These are phyloP conservation scores for Megaustenia siamemsis DNA, from an alignment of 2,888 invertebrate species.

Conservation along the genomic window DNA sequence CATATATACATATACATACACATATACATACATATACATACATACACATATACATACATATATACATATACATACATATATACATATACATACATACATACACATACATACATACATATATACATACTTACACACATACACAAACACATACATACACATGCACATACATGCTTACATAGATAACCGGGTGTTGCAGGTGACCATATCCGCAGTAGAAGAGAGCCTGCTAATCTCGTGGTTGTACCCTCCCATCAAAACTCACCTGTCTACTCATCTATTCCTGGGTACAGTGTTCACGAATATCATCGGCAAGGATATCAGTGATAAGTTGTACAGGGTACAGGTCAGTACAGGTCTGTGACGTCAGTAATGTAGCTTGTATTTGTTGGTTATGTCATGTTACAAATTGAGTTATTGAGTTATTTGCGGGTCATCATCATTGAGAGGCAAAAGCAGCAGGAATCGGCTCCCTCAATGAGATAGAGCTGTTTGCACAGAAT, in stretches of 20 bases:
- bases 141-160: not conserved
- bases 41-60: not conserved
- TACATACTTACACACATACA: not conserved
- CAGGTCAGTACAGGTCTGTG: conserved; percentile 30
- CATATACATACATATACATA: conserved; percentile 1
- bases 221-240: conserved; percentile 90
- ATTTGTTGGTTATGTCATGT: too few species aligned
- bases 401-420: too few species aligned
- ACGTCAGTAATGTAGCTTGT: too few species aligned
- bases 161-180: conserved; percentile 28
- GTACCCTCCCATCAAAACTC: conserved; percentile 87
- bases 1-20: not conserved
- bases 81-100: conserved; percentile 7
- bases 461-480: too few species aligned
- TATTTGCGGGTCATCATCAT: too few species aligned
- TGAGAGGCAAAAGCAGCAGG: too few species aligned
- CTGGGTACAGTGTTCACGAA: conserved; percentile 88
- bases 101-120: conserved; percentile 10
- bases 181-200: conserved; percentile 83
- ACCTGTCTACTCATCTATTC: conserved; percentile 87
- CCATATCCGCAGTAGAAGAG: conserved; percentile 88
- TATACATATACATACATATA: conserved; percentile 8
- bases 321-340: conserved; percentile 46
- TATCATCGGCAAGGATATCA: conserved; percentile 83
- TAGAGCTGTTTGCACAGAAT: too few species aligned